Conservation (phyloP, 2,797 vertebrate genomes). For the Telmatherina bonti region DNA sequence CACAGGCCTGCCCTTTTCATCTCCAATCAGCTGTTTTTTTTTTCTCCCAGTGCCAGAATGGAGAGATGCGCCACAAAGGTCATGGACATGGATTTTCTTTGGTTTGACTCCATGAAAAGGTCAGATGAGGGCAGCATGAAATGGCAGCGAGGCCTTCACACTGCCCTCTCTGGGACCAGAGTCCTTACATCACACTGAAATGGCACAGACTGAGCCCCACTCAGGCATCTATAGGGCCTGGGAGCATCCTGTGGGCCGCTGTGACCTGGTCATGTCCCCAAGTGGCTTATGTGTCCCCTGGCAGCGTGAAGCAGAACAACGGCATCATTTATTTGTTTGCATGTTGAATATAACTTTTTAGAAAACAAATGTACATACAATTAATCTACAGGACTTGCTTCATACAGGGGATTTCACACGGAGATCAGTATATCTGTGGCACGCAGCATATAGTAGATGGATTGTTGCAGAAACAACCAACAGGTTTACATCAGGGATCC, state of each 20-base stretch:
- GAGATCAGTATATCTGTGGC: background rate
- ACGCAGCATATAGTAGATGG: too few species aligned
- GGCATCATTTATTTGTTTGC: background rate
- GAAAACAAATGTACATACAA: background rate
- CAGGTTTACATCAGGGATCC: too few species aligned
- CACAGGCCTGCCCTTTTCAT: constrained; percentile 78
- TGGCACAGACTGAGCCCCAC: constrained; percentile 55
- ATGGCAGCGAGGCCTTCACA: constrained; percentile 76
- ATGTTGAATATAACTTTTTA: constrained; percentile 16
- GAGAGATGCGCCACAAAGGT: constrained; percentile 79
- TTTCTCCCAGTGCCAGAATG: constrained; percentile 66
- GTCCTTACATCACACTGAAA: constrained; percentile 69
- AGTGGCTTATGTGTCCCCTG: constrained; percentile 23
- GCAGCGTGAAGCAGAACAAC: constrained; percentile 10
- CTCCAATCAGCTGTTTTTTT: constrained; percentile 65
- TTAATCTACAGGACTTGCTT: background rate
- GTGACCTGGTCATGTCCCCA: constrained; percentile 45
- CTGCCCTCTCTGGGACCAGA: constrained; percentile 53
- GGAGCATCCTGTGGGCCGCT: constrained; percentile 29
- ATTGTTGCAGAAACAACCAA: background rate
- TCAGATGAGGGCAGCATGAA: constrained; percentile 80
- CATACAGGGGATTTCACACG: background rate
- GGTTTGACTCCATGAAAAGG: constrained; percentile 83
- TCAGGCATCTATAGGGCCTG: constrained; percentile 7
- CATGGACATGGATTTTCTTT: constrained; percentile 83